Evolutionary conservation across 2,888 invertebrate genomes (phyloP), one percentile per base, ranked within the genome.

Genomic region (Polia nebulosa): DNA sequence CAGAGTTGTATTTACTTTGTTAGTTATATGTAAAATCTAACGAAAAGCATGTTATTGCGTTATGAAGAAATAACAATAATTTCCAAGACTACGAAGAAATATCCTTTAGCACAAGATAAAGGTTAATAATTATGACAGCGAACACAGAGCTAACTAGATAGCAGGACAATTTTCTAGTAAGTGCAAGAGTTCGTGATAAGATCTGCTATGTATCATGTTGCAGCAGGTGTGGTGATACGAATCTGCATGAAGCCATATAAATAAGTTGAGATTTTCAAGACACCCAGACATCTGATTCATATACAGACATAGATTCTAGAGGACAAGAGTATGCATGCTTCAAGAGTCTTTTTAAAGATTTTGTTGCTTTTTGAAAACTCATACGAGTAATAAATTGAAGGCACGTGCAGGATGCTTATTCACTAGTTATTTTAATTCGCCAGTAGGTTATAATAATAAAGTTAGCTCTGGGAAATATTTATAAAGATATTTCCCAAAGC

Each of bases 201-300:
- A 69, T 76, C 69, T 66, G 62, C 63, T 66, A 62, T 76, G 79
- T 85, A 82, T 86, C 79, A 80, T 82, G 72, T 83, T 80, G 73
- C 85, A 81, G 71, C 88, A 88, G 88, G 88, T 88, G 88, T 78
- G 79, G 79, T 69, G 83, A 83, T 81, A 80, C 72, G 78, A 82
- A 86, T 87, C 80, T 82, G 84, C 74, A 78, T 67, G 90, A 91
- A 90, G 86, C 91, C 90, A 65, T 89, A 89, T 71, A 87, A 87
- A 78, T 85, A 80, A 72, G 80, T 76, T 73, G 81, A 76, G 82
- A 88, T 85, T 87, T 88, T 87, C 82, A 61, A 73, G 60, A 73
- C 72, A 72, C 82, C 87, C 85, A 85, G 8, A 73, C 85, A 72
- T 72, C 65, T 78, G 75, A 78, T 55, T 89, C n/a, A n/a, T n/a